Base-by-base conservation (phyloP, 2,888 invertebrate species). In the Chalcis sispes region DNA sequence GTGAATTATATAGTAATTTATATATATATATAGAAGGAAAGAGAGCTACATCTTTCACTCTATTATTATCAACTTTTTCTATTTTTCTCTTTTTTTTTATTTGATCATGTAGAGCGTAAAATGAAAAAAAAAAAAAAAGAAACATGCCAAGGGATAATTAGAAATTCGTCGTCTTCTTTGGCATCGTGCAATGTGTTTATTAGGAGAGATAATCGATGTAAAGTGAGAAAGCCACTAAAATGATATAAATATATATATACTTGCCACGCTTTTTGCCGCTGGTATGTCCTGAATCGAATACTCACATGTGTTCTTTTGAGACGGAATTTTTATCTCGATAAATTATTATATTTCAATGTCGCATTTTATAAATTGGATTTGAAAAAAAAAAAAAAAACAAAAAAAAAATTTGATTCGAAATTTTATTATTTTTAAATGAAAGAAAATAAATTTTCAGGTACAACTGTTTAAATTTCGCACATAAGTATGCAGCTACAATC, bases 221-320 rank as follows among this genome's bases (percentile, higher is more conserved):
- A 52, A 46, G 20, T 18, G 20, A 25, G n/a, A 10, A n/a, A 40
- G n/a, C 13, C n/a, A 13, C 5, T n/a, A 52, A 66, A 10, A 66
- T 54, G 29, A 23, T 32, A 65, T 66, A 18, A 32, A 52, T 52
- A 36, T 36, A 54, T 7, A 72, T 25, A 54, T 13, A 61, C 40
- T 69, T 56, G 32, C 56, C 64, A 70, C 52, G 70, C 64, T 75
- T 65, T 65, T 65, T 70, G 65, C 75, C 70, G 75, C 75, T 75
- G 75, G 70, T 65, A 54, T 13, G 75, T 70, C 42, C n/a, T 59
- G 64, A 8, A 59, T 70, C 64, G 59, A 50, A 36, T 27, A 75
- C 70, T 70, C 65, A 59, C 58, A 42, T 32, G 61, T 67, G 42
- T 70, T 70, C 58, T 75, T 65, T 52, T 75, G 74, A 75, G 23